Percentiles rank a stretch among this genome's conserved stretches.
These are phyloP conservation scores for Psilopsiagon aurifrons DNA, from an alignment of 2,113 vertebrate genomes.

Conservation along the genomic window DNA sequence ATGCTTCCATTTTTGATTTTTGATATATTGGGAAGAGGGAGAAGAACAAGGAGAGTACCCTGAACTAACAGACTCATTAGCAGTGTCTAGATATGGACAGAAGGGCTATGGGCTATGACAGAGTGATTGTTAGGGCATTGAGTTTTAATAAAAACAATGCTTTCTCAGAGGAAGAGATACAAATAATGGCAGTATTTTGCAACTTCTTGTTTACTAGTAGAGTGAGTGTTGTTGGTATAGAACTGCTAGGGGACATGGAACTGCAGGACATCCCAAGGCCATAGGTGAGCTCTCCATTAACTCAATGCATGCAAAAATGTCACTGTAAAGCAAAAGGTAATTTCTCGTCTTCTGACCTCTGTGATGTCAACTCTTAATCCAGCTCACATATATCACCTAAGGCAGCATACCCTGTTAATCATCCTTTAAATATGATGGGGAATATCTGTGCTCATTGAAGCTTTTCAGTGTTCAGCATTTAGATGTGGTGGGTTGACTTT, in stretches of 20 bases:
- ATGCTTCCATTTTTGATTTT: background rate
- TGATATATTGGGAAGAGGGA: background rate
- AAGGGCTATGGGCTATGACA: background rate
- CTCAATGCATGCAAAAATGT: background rate
- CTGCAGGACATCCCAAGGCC: background rate
- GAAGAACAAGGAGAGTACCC: fast-evolving
- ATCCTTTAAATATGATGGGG: background rate
- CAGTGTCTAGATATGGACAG: background rate
- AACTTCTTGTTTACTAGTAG: background rate
- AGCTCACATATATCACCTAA: background rate
- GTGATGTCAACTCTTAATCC: background rate
- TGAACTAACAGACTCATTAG: background rate
- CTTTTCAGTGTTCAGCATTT: background rate
- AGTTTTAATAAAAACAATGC: background rate
- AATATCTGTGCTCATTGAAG: background rate
- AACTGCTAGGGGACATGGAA: background rate
- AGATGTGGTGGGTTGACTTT: background rate
- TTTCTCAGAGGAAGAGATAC: background rate
- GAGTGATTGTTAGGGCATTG: background rate
- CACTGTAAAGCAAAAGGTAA: background rate
- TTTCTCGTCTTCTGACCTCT: background rate
- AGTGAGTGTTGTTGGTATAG: background rate
- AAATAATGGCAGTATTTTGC: background rate
- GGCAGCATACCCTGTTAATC: background rate
- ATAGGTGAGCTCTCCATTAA: background rate